Evolutionary conservation across 2,888 invertebrate species (phyloP).

Genomic region (Julus scandinavius): DNA sequence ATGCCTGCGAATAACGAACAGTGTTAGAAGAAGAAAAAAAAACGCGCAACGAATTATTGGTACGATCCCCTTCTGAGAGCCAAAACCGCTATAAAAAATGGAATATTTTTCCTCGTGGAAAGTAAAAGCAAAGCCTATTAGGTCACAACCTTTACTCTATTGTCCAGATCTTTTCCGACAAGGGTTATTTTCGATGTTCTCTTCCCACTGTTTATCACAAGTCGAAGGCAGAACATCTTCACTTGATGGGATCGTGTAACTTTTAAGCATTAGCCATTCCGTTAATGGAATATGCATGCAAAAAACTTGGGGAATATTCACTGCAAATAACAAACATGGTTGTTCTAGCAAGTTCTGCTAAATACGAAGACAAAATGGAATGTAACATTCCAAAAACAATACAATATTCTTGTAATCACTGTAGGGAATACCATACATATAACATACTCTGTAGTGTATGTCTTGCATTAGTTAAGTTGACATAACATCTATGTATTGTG

Average conservation of each 20-base stretch:
- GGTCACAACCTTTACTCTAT: not conserved
- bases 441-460: too few species aligned
- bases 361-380: too few species aligned
- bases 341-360: too few species aligned
- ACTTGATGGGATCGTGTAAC: too few species aligned
- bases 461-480: too few species aligned
- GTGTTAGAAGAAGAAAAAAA: not conserved
- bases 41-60: not conserved
- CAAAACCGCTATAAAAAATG: not conserved
- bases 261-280: not conserved
- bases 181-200: not conserved
- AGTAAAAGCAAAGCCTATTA: not conserved
- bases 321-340: too few species aligned
- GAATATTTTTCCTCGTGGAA: not conserved
- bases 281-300: not conserved
- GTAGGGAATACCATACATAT: too few species aligned
- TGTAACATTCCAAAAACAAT: too few species aligned
- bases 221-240: too few species aligned
- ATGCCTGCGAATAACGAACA: not conserved
- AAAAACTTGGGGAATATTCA: too few species aligned
- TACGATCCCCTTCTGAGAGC: not conserved
- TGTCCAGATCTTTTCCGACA: not conserved
- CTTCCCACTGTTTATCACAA: slow-evolving; percentile 17
- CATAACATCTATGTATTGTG: too few species aligned
- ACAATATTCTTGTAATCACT: too few species aligned